These are phyloP conservation scores for Taenioides sp. DNA, from an alignment of 2,797 vertebrate genomes.

Conservation along the genomic window DNA sequence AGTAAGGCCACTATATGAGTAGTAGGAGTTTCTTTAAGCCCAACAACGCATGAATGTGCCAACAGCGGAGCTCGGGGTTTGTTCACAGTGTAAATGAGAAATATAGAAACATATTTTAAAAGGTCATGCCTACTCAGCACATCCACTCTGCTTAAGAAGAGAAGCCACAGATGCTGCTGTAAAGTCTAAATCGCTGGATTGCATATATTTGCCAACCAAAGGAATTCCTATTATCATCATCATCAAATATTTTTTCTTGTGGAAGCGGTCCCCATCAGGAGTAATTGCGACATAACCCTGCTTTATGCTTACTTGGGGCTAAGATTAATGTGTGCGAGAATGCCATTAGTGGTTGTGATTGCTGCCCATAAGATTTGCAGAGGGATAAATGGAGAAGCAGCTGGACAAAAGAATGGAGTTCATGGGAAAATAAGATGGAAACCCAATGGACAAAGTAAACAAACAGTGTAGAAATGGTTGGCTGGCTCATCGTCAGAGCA, in stretches of 20 bases:
- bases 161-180: constrained; percentile 21
- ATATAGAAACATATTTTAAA: constrained; percentile 20
- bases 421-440: constrained; percentile 22
- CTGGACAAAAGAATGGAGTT: constrained; percentile 28
- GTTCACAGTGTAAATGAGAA: constrained; percentile 25
- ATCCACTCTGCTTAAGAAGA: constrained; percentile 22
- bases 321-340: constrained; percentile 52
- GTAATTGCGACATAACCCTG: constrained; percentile 50
- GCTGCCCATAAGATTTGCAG: constrained; percentile 34
- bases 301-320: constrained; percentile 54
- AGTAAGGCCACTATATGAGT: constrained; percentile 10
- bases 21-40: constrained; percentile 13
- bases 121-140: constrained; percentile 32
- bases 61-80: constrained; percentile 14
- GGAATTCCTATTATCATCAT: constrained; percentile 57
- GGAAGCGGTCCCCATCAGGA: constrained; percentile 45
- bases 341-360: constrained; percentile 54
- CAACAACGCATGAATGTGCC: constrained; percentile 1
- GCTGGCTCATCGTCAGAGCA: constrained; percentile 24
- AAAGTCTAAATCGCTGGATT: constrained; percentile 36
- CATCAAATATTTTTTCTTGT: constrained; percentile 39
- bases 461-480: constrained; percentile 32
- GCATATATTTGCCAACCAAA: constrained; percentile 55
- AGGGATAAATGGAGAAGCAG: constrained; percentile 25
- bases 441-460: constrained; percentile 22